A percentile compares a stretch with the other conserved stretches of the same genome.
phyloP scores from a whole-genome alignment of 2,888 invertebrate genomes.

The Tetranychus truncatus region DNA sequence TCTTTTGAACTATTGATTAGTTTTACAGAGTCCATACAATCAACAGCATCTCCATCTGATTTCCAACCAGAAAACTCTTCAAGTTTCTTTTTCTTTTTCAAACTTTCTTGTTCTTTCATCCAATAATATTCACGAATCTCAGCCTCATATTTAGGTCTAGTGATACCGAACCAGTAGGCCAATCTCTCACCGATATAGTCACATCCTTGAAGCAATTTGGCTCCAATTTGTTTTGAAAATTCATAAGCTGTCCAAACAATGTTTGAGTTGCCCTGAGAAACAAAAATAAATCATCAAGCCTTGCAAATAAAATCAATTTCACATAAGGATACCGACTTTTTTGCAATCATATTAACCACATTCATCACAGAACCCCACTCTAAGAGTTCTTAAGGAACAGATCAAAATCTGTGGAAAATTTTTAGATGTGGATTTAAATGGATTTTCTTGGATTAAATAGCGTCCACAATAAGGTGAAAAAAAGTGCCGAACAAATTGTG shows the following conservation, averaged over 20 bases:
- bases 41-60: background rate
- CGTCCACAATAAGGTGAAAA: background rate
- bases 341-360: no score
- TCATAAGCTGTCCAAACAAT: background rate
- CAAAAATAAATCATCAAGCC: background rate
- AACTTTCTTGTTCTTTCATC: constrained; percentile 40
- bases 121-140: constrained; percentile 63
- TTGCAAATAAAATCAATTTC: no score
- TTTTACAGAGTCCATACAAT: background rate
- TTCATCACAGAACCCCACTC: no score
- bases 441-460: background rate
- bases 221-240: background rate
- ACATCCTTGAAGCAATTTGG: constrained; percentile 15
- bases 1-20: background rate
- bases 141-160: constrained; percentile 68
- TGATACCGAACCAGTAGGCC: constrained; percentile 65
- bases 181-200: constrained; percentile 49
- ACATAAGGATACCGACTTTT: no score
- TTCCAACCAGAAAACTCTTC: constrained; percentile 25
- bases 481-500: background rate
- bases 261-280: background rate
- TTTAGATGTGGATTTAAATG: background rate
- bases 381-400: no score
- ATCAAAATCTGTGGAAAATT: background rate
- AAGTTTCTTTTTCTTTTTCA: constrained; percentile 28